Percentiles rank a stretch among this genome's conserved stretches.
These are phyloP conservation scores for Indicator indicator DNA, from an alignment of 2,113 vertebrate species.

Conservation along the genomic window DNA sequence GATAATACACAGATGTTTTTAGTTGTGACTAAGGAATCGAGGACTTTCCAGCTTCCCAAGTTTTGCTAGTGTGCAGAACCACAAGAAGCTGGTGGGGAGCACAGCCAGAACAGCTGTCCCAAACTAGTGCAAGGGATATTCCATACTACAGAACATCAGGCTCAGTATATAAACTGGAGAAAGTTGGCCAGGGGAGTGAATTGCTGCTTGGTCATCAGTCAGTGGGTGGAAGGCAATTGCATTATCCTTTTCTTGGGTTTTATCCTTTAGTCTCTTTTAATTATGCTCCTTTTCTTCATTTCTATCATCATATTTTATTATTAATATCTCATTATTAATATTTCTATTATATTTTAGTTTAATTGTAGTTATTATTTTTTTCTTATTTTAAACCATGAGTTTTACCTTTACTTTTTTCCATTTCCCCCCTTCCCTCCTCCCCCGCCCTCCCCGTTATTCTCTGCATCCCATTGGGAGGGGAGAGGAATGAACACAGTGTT, in stretches of 20 bases:
- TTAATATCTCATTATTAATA: not conserved
- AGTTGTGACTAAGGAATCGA: not conserved
- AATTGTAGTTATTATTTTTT: not conserved
- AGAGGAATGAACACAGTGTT: not conserved
- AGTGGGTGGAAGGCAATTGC: not conserved
- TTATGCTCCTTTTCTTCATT: not conserved
- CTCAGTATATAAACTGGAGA: not conserved
- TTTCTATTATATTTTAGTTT: not conserved
- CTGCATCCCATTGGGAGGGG: not conserved
- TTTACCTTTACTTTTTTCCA: not conserved
- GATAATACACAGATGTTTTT: not conserved
- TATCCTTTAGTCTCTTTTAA: not conserved
- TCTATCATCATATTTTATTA: not conserved
- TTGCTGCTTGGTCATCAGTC: not conserved
- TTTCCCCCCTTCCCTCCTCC: not conserved
- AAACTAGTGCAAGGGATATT: not conserved
- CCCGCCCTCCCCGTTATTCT: too few species aligned
- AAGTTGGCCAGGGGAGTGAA: too few species aligned
- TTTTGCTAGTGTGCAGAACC: not conserved
- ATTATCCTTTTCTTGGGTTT: not conserved
- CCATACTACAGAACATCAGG: not conserved
- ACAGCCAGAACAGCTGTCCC: not conserved
- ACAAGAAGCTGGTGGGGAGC: not conserved
- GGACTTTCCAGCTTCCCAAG: not conserved
- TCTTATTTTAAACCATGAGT: not conserved